Conservation (phyloP, 2,113 vertebrate genomes). For the Sylvia atricapilla region DNA sequence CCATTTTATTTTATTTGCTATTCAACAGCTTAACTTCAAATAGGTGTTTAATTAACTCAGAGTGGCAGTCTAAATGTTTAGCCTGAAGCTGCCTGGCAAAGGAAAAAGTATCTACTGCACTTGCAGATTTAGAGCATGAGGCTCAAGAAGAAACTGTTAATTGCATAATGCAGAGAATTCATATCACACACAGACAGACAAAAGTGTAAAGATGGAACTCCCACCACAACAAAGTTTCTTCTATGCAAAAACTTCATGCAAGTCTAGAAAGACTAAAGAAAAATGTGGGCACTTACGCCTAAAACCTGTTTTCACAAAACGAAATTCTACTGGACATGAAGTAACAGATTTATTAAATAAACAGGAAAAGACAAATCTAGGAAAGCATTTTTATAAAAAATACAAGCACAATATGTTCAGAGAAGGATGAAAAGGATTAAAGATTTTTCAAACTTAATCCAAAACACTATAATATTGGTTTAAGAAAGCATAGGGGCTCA, state of each 20-base stretch:
- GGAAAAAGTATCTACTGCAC: neutral
- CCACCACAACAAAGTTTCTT: neutral
- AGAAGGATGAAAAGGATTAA: neutral
- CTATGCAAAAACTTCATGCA: neutral
- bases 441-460: neutral
- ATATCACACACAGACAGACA: neutral
- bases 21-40: constrained; percentile 59
- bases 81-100: constrained; percentile 52
- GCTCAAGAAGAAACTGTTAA: constrained; percentile 17
- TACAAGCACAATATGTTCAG: neutral
- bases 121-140: constrained; percentile 15
- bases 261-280: neutral
- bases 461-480: neutral
- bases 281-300: neutral
- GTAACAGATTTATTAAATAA: neutral
- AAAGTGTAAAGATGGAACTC: neutral
- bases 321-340: neutral
- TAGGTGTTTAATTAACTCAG: constrained; percentile 71
- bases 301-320: neutral
- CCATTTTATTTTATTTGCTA: constrained; percentile 52
- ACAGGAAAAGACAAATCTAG: neutral
- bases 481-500: neutral
- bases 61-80: constrained; percentile 50
- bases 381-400: neutral
- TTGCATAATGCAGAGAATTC: neutral